Percentiles rank a stretch among this genome's conserved stretches.
Evolutionary conservation across 2,888 invertebrate species (phyloP).

Genomic region (Pogonocherus hispidulus): DNA sequence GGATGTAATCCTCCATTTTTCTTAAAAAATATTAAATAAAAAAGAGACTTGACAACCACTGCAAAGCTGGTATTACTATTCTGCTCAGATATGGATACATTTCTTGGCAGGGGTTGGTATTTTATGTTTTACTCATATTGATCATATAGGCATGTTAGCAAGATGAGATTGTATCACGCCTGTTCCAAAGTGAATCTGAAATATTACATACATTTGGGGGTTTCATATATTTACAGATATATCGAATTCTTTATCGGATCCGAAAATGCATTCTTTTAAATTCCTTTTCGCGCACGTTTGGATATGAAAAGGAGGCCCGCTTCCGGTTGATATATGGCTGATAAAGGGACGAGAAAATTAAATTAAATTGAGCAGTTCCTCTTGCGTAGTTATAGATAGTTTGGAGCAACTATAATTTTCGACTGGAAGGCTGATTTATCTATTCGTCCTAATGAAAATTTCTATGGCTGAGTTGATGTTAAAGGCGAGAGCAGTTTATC

Average conservation of each 20-base stretch:
- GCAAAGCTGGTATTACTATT: neutral
- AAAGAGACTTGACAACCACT: no score
- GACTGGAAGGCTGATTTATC: slow-evolving; percentile 1
- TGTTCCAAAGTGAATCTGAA: slow-evolving; percentile 53
- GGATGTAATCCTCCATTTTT: no score
- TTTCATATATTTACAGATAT: slow-evolving; percentile 57
- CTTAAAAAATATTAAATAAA: no score
- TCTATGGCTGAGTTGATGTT: slow-evolving; percentile 4
- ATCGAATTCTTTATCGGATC: slow-evolving; percentile 53
- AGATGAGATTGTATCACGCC: slow-evolving; percentile 60
- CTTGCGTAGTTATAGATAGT: slow-evolving; percentile 19
- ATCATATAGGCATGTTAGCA: slow-evolving; percentile 58
- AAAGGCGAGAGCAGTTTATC: neutral
- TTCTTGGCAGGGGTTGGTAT: slow-evolving; percentile 23
- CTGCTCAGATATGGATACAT: slow-evolving; percentile 20
- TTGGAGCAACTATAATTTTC: slow-evolving; percentile 12
- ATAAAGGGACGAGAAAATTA: slow-evolving; percentile 33
- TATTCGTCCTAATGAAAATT: slow-evolving; percentile 12
- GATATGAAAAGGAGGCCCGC: slow-evolving; percentile 30
- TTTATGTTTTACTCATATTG: slow-evolving; percentile 52
- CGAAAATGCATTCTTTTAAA: slow-evolving; percentile 48
- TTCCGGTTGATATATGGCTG: slow-evolving; percentile 31
- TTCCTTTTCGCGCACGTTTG: slow-evolving; percentile 38
- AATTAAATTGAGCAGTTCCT: slow-evolving; percentile 32
- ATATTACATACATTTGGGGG: slow-evolving; percentile 58